These are phyloP conservation scores for Equus przewalskii DNA, from an alignment of 2,113 vertebrate genomes.

Conservation along the genomic window DNA sequence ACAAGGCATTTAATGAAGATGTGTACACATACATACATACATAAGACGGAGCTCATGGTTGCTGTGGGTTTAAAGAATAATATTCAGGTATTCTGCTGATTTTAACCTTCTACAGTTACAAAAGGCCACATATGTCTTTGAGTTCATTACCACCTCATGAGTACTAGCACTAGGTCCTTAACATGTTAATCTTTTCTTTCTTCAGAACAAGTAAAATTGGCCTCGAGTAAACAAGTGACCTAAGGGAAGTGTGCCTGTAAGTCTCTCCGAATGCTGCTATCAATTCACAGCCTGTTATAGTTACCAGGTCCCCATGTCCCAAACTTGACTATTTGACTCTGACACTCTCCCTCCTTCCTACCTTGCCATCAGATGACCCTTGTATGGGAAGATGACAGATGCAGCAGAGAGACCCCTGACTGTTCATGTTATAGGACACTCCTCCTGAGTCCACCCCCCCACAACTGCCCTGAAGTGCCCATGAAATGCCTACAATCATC, in stretches of 20 bases:
- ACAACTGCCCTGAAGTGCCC: neutral
- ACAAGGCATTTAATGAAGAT: neutral
- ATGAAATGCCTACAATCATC: neutral
- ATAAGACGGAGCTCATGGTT: neutral
- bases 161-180: neutral
- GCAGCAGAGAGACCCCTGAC: neutral
- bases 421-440: neutral
- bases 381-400: neutral
- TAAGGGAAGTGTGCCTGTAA: slow-evolving; percentile 22
- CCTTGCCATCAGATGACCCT: slow-evolving; percentile 23
- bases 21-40: neutral
- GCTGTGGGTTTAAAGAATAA: neutral
- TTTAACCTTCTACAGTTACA: neutral
- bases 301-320: neutral
- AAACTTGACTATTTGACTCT: neutral
- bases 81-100: neutral
- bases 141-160: neutral
- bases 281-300: slow-evolving; percentile 13
- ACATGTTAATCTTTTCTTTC: slow-evolving; percentile 49
- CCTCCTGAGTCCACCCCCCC: neutral
- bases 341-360: neutral
- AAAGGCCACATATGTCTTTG: neutral
- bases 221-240: slow-evolving; percentile 51
- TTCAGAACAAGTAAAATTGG: slow-evolving; percentile 53
- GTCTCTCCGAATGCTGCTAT: slow-evolving; percentile 15